phyloP scores from a whole-genome alignment of 2,888 invertebrate species.

The Poecilus cupreus region DNA sequence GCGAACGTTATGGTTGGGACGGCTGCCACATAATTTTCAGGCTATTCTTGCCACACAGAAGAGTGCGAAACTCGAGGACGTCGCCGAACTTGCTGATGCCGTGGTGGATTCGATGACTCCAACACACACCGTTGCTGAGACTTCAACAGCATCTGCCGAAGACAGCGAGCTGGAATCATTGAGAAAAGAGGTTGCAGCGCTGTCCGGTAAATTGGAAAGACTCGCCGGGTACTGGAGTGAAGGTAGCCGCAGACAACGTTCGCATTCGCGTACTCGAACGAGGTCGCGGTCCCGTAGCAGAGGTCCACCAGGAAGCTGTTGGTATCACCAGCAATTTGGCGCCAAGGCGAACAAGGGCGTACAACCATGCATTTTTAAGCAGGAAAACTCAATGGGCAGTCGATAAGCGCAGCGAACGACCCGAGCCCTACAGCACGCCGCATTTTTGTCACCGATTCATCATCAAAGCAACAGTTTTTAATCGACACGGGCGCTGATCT shows the following conservation, averaged over 20 bases:
- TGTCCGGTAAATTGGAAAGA: background rate
- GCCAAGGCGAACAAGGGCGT: background rate
- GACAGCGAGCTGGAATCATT: background rate
- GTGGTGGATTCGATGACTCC: background rate
- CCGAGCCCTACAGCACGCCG: constrained; percentile 62
- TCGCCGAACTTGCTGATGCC: constrained; percentile 52
- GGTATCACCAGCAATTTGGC: constrained; percentile 18
- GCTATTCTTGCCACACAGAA: constrained; percentile 55
- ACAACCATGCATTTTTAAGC: background rate
- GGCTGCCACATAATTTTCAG: constrained; percentile 24
- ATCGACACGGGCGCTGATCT: constrained; percentile 61
- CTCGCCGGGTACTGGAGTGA: background rate
- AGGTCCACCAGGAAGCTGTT: background rate
- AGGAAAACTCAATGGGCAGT: constrained; percentile 56
- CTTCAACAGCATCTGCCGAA: background rate
- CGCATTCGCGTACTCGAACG: too few relatives aligned
- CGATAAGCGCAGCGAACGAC: constrained; percentile 65
- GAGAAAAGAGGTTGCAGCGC: background rate
- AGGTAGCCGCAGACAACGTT: background rate
- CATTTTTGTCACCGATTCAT: constrained; percentile 61
- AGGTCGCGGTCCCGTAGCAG: background rate
- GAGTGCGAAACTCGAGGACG: constrained; percentile 12
- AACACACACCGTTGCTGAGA: background rate
- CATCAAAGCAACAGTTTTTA: constrained; percentile 62
- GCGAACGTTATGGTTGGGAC: constrained; percentile 46